Evolutionary conservation across 2,888 invertebrate genomes (phyloP).

Genomic region (Limnephilus marmoratus): DNA sequence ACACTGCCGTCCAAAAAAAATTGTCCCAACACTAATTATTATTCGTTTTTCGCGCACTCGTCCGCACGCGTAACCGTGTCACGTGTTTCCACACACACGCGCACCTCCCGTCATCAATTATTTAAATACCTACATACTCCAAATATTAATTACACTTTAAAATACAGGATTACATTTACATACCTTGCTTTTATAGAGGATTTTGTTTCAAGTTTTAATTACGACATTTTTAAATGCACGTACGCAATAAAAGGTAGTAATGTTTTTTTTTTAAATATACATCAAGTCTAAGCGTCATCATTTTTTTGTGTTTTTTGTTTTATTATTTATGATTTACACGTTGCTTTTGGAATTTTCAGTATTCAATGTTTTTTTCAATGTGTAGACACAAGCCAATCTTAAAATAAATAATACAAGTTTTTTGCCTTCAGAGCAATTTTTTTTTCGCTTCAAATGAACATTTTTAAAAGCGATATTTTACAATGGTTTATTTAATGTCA

Average conservation of each 20-base stretch:
- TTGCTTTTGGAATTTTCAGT: constrained; percentile 32
- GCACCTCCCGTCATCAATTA: constrained; percentile 46
- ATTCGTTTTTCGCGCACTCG: neutral
- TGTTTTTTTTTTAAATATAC: constrained; percentile 60
- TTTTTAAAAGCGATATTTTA: neutral
- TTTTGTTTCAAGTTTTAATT: constrained; percentile 54
- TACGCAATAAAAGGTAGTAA: constrained; percentile 3
- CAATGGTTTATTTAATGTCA: neutral
- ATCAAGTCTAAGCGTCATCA: constrained; percentile 65
- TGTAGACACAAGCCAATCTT: constrained; percentile 1
- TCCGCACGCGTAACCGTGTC: neutral
- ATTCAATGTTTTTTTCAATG: constrained; percentile 19
- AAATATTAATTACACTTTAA: constrained; percentile 17
- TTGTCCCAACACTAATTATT: neutral
- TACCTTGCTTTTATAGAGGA: constrained; percentile 38
- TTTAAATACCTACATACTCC: constrained; percentile 56
- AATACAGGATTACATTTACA: constrained; percentile 52
- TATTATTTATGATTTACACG: constrained; percentile 16
- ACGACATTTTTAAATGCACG: constrained; percentile 57
- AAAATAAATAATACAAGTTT: constrained; percentile 9
- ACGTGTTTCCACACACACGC: neutral
- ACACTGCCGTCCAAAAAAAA: neutral
- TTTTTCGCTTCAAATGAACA: neutral
- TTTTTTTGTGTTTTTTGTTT: constrained; percentile 62
- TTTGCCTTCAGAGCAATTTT: neutral